Base-by-base conservation (phyloP, 1,140 invertebrate genomes). In the Homalodisca vitripennis region DNA sequence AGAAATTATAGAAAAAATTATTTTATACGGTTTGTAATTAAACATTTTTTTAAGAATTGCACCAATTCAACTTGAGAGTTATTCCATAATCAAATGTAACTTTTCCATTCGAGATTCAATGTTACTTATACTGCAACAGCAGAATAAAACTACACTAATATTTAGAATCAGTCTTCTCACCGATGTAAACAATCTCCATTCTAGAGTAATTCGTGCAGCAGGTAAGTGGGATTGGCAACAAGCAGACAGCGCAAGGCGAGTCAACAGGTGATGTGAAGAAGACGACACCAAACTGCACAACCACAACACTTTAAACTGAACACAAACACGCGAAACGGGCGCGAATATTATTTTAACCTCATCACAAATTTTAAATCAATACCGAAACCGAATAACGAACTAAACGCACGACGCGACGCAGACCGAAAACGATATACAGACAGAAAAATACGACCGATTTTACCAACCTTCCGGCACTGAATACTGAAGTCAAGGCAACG, bases 111-210 rank as follows among this genome's bases (percentile, higher is more conserved):
- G n/a, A n/a, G n/a, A n/a, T n/a, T n/a, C n/a, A n/a, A n/a, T n/a
- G n/a, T n/a, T n/a, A n/a, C n/a, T n/a, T n/a, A n/a, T n/a, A n/a
- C n/a, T n/a, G n/a, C n/a, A n/a, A n/a, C n/a, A n/a, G n/a, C n/a
- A n/a, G n/a, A n/a, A n/a, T n/a, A n/a, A n/a, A n/a, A n/a, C n/a
- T n/a, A n/a, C n/a, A n/a, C n/a, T n/a, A n/a, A n/a, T n/a, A n/a
- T n/a, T n/a, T n/a, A n/a, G n/a, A n/a, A n/a, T n/a, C n/a, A n/a
- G n/a, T n/a, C n/a, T n/a, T n/a, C 55, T 60, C n/a, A 60, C 55
- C 55, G 29, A 60, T 60, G 55, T 60, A 60, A 60, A 60, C 55
- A 60, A 60, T 60, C 27, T 60, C 55, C 55, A 60, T 60, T 60
- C 22, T 60, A 51, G 34, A 41, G 34, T 10, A 60, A 53, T 60